A percentile compares a stretch with the other conserved stretches of the same genome.
These are phyloP conservation scores for Euphonia xanthogaster DNA, from an alignment of 2,797 vertebrate genomes.

Conservation along the genomic window DNA sequence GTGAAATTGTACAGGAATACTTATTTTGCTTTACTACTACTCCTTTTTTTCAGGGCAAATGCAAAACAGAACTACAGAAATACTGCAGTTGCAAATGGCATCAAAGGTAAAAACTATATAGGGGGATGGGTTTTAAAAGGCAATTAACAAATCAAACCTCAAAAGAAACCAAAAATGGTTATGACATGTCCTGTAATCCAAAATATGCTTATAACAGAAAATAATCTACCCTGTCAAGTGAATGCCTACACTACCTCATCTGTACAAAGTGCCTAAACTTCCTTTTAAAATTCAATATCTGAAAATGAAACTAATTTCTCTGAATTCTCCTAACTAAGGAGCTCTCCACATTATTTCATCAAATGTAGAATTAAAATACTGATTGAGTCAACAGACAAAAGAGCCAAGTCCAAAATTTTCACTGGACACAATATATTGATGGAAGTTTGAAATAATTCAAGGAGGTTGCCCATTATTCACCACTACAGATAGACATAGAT, in stretches of 20 bases:
- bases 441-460: not conserved
- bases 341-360: not conserved
- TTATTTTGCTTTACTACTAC: not conserved
- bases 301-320: not conserved
- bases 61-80: not conserved
- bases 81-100: not conserved
- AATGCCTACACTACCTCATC: not conserved
- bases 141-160: not conserved
- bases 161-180: not conserved
- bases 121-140: fast-evolving
- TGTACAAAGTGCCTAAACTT: not conserved
- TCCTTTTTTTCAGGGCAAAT: not conserved
- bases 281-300: not conserved
- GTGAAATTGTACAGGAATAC: not conserved
- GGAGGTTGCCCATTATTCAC: not conserved
- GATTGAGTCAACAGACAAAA: not conserved
- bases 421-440: not conserved
- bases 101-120: not conserved
- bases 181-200: not conserved
- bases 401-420: not conserved
- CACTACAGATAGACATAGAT: fast-evolving
- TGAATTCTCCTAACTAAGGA: not conserved
- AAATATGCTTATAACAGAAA: not conserved
- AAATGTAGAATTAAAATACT: not conserved
- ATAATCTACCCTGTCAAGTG: not conserved